phyloP scores from a whole-genome alignment of 2,113 vertebrate genomes.

The Asarcornis scutulata region DNA sequence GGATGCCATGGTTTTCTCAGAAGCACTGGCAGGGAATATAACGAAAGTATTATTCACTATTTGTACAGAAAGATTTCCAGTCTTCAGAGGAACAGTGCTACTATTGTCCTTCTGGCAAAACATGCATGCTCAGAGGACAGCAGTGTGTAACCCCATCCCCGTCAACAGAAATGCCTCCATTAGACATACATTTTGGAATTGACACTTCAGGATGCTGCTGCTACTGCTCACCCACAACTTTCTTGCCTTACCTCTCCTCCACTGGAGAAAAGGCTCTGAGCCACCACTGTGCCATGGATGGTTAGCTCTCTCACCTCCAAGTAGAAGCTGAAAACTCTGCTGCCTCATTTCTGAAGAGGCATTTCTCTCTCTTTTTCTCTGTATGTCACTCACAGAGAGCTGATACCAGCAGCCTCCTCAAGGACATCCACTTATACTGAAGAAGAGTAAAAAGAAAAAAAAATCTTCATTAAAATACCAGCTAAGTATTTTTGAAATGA shows the following conservation, averaged over 20 bases:
- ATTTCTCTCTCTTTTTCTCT: neutral
- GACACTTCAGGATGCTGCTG: neutral
- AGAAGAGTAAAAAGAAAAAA: neutral
- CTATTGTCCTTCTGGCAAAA: neutral
- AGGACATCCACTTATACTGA: neutral
- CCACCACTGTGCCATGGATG: neutral
- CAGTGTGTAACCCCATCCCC: neutral
- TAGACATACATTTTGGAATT: neutral
- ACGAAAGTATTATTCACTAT: neutral
- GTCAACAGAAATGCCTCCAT: neutral
- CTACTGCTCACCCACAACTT: fast-evolving
- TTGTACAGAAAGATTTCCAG: neutral
- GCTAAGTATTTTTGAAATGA: neutral
- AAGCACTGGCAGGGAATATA: neutral
- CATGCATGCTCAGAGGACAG: fast-evolving
- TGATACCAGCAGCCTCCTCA: neutral
- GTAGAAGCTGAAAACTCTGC: neutral
- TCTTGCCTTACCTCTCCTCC: neutral
- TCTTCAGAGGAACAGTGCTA: neutral
- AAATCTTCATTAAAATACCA: neutral
- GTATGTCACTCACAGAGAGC: neutral
- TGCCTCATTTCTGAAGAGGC: neutral
- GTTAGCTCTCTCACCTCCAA: neutral
- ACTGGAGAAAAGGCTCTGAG: neutral
- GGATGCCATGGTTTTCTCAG: neutral